Evolutionary conservation across 2,888 invertebrate species (phyloP).

Genomic region (Acronicta psi): DNA sequence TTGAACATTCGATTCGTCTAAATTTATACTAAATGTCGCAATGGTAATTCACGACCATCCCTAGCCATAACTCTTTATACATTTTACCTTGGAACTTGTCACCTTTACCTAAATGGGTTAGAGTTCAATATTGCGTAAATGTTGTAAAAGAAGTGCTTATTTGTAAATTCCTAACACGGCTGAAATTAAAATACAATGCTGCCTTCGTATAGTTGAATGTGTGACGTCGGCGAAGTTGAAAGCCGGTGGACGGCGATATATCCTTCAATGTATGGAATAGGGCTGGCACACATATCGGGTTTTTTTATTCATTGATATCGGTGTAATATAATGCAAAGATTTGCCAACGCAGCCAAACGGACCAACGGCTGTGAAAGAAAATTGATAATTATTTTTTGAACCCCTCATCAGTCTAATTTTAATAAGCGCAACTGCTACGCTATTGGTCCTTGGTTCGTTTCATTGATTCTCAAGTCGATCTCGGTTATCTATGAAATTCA

Average conservation of each 20-base stretch:
- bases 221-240: conserved; percentile 83
- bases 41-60: conserved; percentile 58
- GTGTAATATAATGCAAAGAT: no score
- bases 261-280: conserved; percentile 73
- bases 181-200: conserved; percentile 85
- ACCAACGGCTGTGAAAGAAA: no score
- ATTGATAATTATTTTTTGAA: no score
- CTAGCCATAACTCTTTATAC: conserved; percentile 46
- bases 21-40: conserved; percentile 63
- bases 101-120: conserved; percentile 37
- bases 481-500: no score
- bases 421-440: no score
- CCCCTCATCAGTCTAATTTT: no score
- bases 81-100: conserved; percentile 36
- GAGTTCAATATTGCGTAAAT: conserved; percentile 48
- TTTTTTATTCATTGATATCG: background rate
- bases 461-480: no score
- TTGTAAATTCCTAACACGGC: conserved; percentile 80
- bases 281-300: conserved; percentile 54
- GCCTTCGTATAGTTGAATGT: conserved; percentile 74
- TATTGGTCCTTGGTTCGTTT: no score
- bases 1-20: conserved; percentile 62
- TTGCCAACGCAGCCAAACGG: no score
- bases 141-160: conserved; percentile 60
- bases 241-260: conserved; percentile 80